These are phyloP conservation scores for Drosophila cardini DNA, from an alignment of 1,140 invertebrate species.

Conservation along the genomic window DNA sequence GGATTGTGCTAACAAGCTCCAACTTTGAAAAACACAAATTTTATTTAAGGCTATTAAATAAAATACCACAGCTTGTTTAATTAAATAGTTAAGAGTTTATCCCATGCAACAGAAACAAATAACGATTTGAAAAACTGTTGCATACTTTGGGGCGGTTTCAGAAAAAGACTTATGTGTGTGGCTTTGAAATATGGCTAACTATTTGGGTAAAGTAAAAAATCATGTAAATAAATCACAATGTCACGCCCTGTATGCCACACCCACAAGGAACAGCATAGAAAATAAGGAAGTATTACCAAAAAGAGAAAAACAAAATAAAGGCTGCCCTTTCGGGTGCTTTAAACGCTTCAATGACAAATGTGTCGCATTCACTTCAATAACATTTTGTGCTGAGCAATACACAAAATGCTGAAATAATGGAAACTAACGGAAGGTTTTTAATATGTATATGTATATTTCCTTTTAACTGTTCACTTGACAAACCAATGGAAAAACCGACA, in stretches of 20 bases:
- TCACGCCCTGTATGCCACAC: background rate
- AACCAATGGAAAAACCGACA: background rate
- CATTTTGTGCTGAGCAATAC: constrained; percentile 20
- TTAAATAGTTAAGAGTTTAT: background rate
- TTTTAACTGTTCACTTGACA: constrained; percentile 13
- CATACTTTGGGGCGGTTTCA: constrained; percentile 48
- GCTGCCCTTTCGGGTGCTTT: constrained; percentile 1
- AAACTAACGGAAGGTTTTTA: constrained; percentile 1
- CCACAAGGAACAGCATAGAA: background rate
- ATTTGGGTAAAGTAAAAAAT: constrained; percentile 18
- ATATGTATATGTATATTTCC: constrained; percentile 3
- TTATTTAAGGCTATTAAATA: no score
- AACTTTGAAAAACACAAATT: no score
- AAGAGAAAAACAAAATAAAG: constrained; percentile 8
- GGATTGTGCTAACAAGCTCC: no score
- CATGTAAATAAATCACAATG: constrained; percentile 32
- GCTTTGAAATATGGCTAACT: background rate
- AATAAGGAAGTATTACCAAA: constrained; percentile 8
- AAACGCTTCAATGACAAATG: constrained; percentile 25
- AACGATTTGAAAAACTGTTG: constrained; percentile 29
- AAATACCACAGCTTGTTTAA: no score
- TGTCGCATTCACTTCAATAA: constrained; percentile 11
- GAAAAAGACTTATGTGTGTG: constrained; percentile 36
- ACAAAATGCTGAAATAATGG: constrained; percentile 5
- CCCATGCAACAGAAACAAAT: no score